These are phyloP conservation scores for Rhyacichthys aspro DNA, from an alignment of 2,797 vertebrate species.

Conservation along the genomic window DNA sequence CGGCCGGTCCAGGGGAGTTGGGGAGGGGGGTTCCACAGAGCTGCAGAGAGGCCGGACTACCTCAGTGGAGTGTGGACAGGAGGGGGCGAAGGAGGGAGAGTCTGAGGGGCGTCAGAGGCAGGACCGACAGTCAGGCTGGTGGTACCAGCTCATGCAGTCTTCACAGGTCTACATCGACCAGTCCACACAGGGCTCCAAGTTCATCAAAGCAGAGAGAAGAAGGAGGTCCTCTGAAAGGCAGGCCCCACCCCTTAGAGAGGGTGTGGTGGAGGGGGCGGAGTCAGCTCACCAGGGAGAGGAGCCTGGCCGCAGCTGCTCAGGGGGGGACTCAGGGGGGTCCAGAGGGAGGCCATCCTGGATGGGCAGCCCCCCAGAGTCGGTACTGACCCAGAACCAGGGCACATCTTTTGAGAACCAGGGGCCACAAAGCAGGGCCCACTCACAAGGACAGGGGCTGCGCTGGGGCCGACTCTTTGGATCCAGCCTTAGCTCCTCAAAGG, in stretches of 20 bases:
- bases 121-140: constrained; percentile 92
- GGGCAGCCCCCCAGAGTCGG: constrained; percentile 94
- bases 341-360: constrained; percentile 89
- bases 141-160: constrained; percentile 99
- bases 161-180: constrained; percentile 97
- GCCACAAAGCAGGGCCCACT: constrained; percentile 46
- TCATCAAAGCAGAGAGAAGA: constrained; percentile 83
- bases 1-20: constrained; percentile 4
- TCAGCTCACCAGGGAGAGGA: constrained; percentile 78
- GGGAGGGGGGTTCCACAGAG: constrained; percentile 48
- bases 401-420: constrained; percentile 36
- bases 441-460: constrained; percentile 76
- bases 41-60: constrained; percentile 45
- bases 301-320: constrained; percentile 45
- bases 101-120: constrained; percentile 72
- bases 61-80: constrained; percentile 29
- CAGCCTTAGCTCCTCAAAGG: constrained; percentile 66
- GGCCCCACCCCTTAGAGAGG: constrained; percentile 85
- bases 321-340: constrained; percentile 37
- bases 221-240: constrained; percentile 79
- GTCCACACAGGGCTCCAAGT: constrained; percentile 84
- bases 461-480: constrained; percentile 94
- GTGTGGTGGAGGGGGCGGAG: constrained; percentile 95
- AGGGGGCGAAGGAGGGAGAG: constrained; percentile 20
- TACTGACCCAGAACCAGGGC: constrained; percentile 85